Base-by-base conservation (phyloP, 1,140 invertebrate genomes). In the Phymorhynchus buccinoides region DNA sequence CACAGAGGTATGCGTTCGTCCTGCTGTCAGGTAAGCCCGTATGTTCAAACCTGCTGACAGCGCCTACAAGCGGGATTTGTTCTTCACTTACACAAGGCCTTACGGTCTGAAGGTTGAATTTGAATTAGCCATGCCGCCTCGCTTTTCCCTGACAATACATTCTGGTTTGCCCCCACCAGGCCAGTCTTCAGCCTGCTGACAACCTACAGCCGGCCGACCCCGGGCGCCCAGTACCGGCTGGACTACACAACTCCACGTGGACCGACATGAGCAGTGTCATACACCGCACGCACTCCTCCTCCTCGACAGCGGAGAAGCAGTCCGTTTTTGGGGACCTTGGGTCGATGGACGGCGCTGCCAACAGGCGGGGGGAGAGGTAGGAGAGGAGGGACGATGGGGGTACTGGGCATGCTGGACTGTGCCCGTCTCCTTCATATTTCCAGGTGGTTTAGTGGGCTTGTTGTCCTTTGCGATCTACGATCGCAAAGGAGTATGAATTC, bases 161-260 rank as follows among this genome's bases (percentile, higher is more conserved):
- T n/a, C n/a, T n/a, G n/a, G n/a, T n/a, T n/a, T n/a, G n/a, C n/a
- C n/a, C n/a, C n/a, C n/a, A n/a, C 0, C 35, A 18, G 14, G 77
- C 41, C 41, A 79, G 77, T n/a, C n/a, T 84, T 73, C 9, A n/a
- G n/a, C n/a, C n/a, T n/a, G 66, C 30, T 68, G 83, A 85, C 52
- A 88, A 86, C 66, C 80, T 87, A 6, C 86, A 85, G 56, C 86
- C 89, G 37, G 85, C 87, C 41, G 88, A 89, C 32, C 86, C 84
- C 75, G 90, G 88, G 66, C n/a, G 83, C 88, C 4, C 89, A 90
- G 86, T 92, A 91, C 83, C 85, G 91, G 75, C 84, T 92, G 35
- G 91, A 92, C 62, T 92, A 91, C 84, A 89, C 90, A n/a, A 88
- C 84, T 91, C 41, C 87, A 90, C 71, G 88, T 92, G 30, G 89